Conservation (phyloP, 2,113 vertebrate genomes). For the Okapia johnstoni region DNA sequence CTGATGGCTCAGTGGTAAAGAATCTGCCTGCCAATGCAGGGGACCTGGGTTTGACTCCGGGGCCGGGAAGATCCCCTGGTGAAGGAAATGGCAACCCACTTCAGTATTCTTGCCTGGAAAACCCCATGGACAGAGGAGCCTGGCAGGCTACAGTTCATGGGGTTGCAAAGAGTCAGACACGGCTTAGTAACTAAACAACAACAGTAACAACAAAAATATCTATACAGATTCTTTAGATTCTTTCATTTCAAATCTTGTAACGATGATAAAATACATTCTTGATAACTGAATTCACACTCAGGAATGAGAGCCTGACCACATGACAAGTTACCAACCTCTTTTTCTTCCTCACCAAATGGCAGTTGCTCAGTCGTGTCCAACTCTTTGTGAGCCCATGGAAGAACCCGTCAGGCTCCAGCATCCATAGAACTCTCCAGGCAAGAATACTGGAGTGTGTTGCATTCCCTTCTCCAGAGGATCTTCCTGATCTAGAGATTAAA, state of each 20-base stretch:
- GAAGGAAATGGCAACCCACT: background rate
- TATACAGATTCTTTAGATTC: background rate
- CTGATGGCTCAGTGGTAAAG: background rate
- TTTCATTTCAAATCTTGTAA: background rate
- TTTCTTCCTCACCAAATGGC: background rate
- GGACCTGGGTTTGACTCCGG: background rate
- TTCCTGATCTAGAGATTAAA: background rate
- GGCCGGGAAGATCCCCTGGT: background rate
- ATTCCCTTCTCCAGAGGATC: background rate
- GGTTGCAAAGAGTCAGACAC: background rate
- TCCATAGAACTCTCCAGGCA: background rate
- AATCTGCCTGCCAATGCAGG: background rate
- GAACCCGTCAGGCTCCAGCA: background rate
- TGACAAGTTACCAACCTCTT: background rate
- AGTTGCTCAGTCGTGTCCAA: background rate
- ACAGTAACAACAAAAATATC: background rate
- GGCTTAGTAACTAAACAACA: background rate
- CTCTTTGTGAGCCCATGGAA: background rate
- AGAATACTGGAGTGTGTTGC: background rate
- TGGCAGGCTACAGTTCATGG: background rate
- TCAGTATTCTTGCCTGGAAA: background rate
- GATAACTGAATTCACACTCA: background rate
- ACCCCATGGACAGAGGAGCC: background rate
- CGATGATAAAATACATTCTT: background rate
- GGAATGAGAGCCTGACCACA: background rate